These are phyloP conservation scores for Momotus momota DNA, from an alignment of 2,797 vertebrate genomes.

Conservation along the genomic window DNA sequence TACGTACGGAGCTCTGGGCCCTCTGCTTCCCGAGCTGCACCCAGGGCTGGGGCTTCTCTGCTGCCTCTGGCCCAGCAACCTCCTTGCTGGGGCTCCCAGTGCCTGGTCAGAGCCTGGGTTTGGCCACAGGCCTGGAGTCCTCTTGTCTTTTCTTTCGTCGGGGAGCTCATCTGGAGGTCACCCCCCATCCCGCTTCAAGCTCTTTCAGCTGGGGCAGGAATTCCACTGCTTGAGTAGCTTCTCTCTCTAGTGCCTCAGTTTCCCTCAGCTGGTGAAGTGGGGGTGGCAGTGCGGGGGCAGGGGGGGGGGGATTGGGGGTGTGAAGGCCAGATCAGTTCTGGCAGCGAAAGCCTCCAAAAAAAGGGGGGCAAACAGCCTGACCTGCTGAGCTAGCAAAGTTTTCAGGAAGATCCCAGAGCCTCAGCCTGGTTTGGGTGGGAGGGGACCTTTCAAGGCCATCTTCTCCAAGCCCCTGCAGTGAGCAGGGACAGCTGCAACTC, in stretches of 20 bases:
- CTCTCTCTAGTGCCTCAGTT: background rate
- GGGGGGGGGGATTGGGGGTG: background rate
- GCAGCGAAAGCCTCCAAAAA: no score
- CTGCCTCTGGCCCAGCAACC: background rate
- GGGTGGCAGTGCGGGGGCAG: background rate
- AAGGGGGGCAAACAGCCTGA: background rate
- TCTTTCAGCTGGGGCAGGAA: background rate
- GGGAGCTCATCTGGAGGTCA: background rate
- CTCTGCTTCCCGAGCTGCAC: background rate
- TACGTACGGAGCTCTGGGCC: background rate
- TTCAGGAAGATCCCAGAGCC: background rate
- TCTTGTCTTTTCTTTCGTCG: background rate
- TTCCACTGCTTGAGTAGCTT: background rate
- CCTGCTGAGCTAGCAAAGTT: background rate
- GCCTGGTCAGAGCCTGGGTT: background rate
- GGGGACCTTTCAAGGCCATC: background rate
- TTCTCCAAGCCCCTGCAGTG: background rate
- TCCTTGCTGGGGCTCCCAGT: fast-evolving
- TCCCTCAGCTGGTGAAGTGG: background rate
- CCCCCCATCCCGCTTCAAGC: background rate
- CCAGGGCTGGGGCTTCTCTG: fast-evolving
- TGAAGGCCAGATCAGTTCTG: fast-evolving
- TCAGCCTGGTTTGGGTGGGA: background rate
- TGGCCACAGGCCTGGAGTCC: background rate
- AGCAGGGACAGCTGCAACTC: background rate